phyloP scores from a whole-genome alignment of 1,140 invertebrate species.

The Orius laevigatus region DNA sequence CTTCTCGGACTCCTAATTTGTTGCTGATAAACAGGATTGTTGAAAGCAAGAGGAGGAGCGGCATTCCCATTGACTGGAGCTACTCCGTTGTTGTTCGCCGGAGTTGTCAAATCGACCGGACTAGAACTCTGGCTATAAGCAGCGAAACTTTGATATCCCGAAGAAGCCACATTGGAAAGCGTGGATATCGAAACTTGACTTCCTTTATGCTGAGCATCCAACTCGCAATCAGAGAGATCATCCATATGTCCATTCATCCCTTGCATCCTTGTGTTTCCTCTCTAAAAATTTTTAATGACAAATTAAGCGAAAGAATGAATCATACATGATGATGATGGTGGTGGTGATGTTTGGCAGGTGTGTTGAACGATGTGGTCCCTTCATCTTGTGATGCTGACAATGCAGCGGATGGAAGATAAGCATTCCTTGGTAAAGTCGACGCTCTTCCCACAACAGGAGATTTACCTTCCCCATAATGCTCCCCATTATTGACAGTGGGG shows the following conservation, averaged over 20 bases:
- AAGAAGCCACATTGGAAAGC: conserved; percentile 65
- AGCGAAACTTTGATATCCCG: conserved; percentile 79
- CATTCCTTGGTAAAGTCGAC: conserved; percentile 51
- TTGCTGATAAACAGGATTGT: conserved; percentile 59
- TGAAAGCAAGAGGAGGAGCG: conserved; percentile 62
- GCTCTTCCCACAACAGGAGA: conserved; percentile 40
- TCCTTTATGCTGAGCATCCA: conserved; percentile 39
- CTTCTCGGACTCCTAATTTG: conserved; percentile 27
- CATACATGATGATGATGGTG: conserved; percentile 24
- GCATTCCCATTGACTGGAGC: conserved; percentile 9
- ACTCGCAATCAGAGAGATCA: conserved; percentile 50
- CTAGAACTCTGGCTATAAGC: conserved; percentile 79
- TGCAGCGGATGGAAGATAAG: conserved; percentile 36
- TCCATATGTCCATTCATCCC: conserved; percentile 30
- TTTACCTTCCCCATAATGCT: conserved; percentile 13
- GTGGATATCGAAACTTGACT: conserved; percentile 64
- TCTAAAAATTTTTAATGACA: neutral
- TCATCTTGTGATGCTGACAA: conserved; percentile 32
- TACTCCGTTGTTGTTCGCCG: conserved; percentile 20
- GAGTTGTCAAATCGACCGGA: conserved; percentile 54
- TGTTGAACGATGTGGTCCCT: conserved; percentile 30
- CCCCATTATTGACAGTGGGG: conserved; percentile 23
- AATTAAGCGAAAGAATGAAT: neutral
- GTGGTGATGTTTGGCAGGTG: conserved; percentile 29
- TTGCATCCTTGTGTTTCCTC: neutral